phyloP scores from a whole-genome alignment of 2,888 invertebrate genomes.

The Microctonus hyperodae region DNA sequence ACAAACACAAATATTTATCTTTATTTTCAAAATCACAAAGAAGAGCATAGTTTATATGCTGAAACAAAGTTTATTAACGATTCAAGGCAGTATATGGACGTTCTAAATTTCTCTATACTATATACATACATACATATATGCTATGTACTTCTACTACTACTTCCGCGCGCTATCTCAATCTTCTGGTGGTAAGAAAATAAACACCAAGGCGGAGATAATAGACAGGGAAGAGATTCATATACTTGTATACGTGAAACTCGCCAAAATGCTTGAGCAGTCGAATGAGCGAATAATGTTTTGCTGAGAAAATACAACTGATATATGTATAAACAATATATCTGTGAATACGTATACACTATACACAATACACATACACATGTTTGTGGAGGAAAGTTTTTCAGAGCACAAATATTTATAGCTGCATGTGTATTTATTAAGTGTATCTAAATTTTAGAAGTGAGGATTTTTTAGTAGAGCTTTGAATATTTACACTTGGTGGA shows the following conservation, averaged over 20 bases:
- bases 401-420: neutral
- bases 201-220: neutral
- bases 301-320: neutral
- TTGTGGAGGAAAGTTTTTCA: conserved; percentile 1
- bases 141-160: neutral
- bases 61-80: conserved; percentile 4
- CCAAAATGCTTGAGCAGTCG: conserved; percentile 18
- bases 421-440: neutral
- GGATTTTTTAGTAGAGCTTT: conserved; percentile 17
- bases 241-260: neutral
- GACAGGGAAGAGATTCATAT: conserved; percentile 14
- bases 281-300: conserved; percentile 21
- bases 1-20: too few relatives aligned
- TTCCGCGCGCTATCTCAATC: neutral
- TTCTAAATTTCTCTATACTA: neutral
- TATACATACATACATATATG: too few relatives aligned
- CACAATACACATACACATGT: neutral
- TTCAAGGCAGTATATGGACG: neutral
- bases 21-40: too few relatives aligned
- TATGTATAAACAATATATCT: neutral
- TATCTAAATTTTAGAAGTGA: neutral
- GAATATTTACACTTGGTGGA: conserved; percentile 25
- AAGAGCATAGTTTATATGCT: too few relatives aligned
- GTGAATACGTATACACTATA: neutral
- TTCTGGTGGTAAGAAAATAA: neutral